phyloP scores from a whole-genome alignment of 2,113 vertebrate species.

The Orycteropus afer region DNA sequence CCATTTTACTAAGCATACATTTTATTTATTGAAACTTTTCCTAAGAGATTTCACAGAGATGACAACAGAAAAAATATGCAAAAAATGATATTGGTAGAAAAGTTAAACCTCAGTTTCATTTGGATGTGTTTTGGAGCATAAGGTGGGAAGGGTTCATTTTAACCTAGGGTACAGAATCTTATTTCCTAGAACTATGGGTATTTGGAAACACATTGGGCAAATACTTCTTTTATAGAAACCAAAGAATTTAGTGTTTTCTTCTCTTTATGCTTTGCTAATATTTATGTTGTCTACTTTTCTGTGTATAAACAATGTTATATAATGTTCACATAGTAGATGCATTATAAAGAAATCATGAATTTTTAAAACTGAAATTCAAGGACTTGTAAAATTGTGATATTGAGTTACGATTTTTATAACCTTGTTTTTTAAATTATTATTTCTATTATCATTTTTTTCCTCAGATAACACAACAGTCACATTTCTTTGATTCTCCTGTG shows the following conservation, averaged over 20 bases:
- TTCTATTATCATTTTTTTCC: no score
- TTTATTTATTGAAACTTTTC: not conserved
- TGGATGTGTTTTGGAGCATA: no score
- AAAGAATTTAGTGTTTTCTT: not conserved
- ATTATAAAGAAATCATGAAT: not conserved
- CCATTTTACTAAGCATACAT: not conserved
- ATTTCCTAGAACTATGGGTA: not conserved
- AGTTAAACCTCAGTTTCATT: not conserved
- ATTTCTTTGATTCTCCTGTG: not conserved
- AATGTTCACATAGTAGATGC: not conserved
- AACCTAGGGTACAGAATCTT: not conserved
- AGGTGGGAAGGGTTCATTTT: not conserved
- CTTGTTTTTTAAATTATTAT: not conserved
- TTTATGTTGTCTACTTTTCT: not conserved
- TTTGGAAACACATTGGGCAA: not conserved
- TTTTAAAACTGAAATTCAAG: not conserved
- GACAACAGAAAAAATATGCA: not conserved
- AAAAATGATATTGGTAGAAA: not conserved
- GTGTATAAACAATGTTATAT: not conserved
- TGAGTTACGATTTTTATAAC: not conserved
- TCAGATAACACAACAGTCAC: accelerated
- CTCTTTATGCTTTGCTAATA: not conserved
- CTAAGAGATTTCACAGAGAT: not conserved
- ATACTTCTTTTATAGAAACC: not conserved
- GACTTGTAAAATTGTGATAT: not conserved